A percentile compares a stretch with the other conserved stretches of the same genome.
phyloP scores from a whole-genome alignment of 2,888 invertebrate genomes.

The Monoplex corrugatus region DNA sequence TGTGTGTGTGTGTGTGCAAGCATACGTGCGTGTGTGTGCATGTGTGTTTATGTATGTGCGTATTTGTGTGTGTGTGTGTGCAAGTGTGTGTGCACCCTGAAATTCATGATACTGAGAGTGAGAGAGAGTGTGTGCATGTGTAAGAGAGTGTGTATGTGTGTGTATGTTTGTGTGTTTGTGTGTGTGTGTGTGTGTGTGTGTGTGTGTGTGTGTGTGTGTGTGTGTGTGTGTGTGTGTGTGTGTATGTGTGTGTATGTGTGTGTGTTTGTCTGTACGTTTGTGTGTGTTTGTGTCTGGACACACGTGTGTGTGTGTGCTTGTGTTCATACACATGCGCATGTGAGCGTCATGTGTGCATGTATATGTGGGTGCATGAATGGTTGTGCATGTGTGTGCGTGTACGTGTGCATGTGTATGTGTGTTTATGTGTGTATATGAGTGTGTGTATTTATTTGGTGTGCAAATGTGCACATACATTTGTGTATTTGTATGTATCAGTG shows the following conservation, averaged over 20 bases:
- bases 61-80: slow-evolving; percentile 27
- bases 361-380: background rate
- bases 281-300: too few relatives aligned
- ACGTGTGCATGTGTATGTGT: background rate
- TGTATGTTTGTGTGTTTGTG: background rate
- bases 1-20: background rate
- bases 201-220: background rate
- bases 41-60: background rate
- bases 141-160: background rate
- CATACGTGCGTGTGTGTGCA: background rate
- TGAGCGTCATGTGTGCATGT: background rate
- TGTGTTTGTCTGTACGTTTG: background rate
- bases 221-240: too few relatives aligned
- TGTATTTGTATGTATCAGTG: too few relatives aligned
- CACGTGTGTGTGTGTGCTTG: background rate
- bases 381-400: background rate
- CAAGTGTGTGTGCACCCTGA: slow-evolving; percentile 20
- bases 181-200: slow-evolving; percentile 1
- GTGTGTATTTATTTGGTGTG: too few relatives aligned
- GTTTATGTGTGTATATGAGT: background rate
- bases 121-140: background rate
- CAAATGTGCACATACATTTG: too few relatives aligned
- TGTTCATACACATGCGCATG: background rate
- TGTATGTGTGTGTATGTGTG: background rate
- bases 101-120: too few relatives aligned